A percentile compares a stretch with the other conserved stretches of the same genome.
These are phyloP conservation scores for Tromatobia lineatoria DNA, from an alignment of 2,888 invertebrate species.

Conservation along the genomic window DNA sequence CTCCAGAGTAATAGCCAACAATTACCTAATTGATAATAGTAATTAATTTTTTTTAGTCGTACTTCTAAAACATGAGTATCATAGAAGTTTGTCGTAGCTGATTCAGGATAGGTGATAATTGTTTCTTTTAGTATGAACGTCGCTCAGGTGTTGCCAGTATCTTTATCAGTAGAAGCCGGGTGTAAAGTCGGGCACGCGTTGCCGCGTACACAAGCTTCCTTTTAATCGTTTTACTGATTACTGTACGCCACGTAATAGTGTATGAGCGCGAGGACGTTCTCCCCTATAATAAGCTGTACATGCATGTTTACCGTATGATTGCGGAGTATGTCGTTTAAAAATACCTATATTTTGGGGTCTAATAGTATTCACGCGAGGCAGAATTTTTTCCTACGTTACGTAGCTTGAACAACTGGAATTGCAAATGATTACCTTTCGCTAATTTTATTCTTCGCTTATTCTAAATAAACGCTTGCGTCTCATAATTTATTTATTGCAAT, in stretches of 20 bases:
- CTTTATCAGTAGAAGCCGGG: conserved; percentile 14
- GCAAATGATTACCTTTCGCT: neutral
- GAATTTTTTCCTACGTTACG: neutral
- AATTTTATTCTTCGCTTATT: neutral
- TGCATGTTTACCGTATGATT: neutral
- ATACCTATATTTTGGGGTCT: neutral
- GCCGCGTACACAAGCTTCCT: neutral
- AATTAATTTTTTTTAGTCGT: no score
- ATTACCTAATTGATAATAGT: no score
- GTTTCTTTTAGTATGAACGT: neutral
- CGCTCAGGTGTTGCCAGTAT: conserved; percentile 8
- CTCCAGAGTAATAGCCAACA: no score
- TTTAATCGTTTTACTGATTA: neutral
- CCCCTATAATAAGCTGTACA: neutral
- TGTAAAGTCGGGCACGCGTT: neutral
- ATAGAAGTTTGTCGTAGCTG: neutral
- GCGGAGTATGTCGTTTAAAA: neutral
- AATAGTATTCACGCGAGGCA: neutral
- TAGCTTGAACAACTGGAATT: neutral
- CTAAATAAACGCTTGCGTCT: no score
- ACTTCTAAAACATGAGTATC: neutral
- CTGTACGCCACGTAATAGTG: neutral
- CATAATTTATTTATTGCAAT: neutral
- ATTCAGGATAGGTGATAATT: conserved; percentile 10
- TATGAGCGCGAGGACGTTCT: neutral